Base-by-base conservation (phyloP, 1,140 invertebrate genomes). In the Oscheius sp. region DNA sequence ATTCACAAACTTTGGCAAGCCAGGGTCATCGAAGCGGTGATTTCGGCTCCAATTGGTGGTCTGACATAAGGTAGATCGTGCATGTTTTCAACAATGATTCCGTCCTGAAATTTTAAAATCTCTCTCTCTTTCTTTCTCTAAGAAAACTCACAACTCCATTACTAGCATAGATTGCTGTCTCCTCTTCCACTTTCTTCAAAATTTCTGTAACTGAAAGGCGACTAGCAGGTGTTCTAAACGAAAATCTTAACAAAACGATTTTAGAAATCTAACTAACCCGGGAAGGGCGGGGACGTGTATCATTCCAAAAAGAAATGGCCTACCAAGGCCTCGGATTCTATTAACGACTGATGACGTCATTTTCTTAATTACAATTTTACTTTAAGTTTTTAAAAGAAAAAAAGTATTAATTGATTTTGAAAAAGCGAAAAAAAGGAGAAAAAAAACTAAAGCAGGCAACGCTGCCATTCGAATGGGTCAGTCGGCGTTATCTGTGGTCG, bases 11-110 rank as follows among this genome's bases (percentile, higher is more conserved):
- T 29, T 58, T 62, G 46, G 63, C 68, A 74, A 0, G 65, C 72
- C 55, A 68, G 36, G 2, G 72, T 89, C 91, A 93, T 92, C 42
- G 86, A 84, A 2, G 91, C 88, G 3, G 71, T 59, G 15, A 81
- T 77, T 85, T 93, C 92, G 1, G 91, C 90, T 4, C 89, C 88
- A 49, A 90, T 81, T 34, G 88, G 74, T 38, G 86, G 79, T 73
- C 87, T 86, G 1, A 90, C 76, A 79, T 93, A 93, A 0, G 92
- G 92, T 18, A 92, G 80, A 82, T 93, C 92, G 82, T 92, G 88
- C 92, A 93, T 93, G 81, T 93, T 93, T 85, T 93, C 92, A 1
- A 94, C 83, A 13, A 93, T 81, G 1, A 93, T 84, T 23, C 88
- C 90, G 86, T 93, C 90, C 91, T 92, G 73, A 23, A 83, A 80